Conservation (phyloP, 2,888 invertebrate species). For the Drosophila kuntzei region DNA sequence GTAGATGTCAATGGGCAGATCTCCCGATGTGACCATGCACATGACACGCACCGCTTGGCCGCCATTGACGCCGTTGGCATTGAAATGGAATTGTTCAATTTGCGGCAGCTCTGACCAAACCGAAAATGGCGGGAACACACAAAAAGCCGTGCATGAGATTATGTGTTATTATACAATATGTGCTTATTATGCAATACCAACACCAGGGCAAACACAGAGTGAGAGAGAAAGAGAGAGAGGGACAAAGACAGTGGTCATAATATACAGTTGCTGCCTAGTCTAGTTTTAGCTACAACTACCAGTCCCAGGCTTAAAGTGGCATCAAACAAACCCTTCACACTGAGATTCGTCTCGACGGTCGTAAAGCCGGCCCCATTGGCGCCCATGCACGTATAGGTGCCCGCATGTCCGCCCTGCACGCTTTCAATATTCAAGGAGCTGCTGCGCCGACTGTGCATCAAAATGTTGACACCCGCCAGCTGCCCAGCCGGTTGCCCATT, state of each 20-base stretch:
- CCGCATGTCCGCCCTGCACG: conserved; percentile 88
- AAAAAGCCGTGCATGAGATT: conserved; percentile 66
- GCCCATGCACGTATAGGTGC: conserved; percentile 91
- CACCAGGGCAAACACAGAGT: conserved; percentile 47
- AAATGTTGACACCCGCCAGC: conserved; percentile 76
- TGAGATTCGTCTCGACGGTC: conserved; percentile 81
- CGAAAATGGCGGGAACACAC: conserved; percentile 37
- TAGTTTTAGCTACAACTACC: conserved; percentile 45
- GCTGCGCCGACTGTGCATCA: conserved; percentile 87
- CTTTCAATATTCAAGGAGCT: conserved; percentile 88
- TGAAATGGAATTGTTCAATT: conserved; percentile 87
- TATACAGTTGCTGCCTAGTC: conserved; percentile 54
- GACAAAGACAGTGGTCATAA: conserved; percentile 26
- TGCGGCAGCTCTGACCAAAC: conserved; percentile 85
- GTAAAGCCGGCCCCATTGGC: conserved; percentile 87
- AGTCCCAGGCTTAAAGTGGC: conserved; percentile 35
- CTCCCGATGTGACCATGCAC: conserved; percentile 91
- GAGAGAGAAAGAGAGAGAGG: conserved; percentile 6
- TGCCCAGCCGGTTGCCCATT: conserved; percentile 85
- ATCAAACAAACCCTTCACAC: conserved; percentile 84
- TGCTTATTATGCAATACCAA: conserved; percentile 57
- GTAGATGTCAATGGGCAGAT: conserved; percentile 91
- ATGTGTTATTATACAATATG: conserved; percentile 48
- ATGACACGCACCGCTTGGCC: conserved; percentile 86
- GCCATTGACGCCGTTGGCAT: conserved; percentile 86